phyloP scores from a whole-genome alignment of 2,888 invertebrate species.

The Luperina testacea region DNA sequence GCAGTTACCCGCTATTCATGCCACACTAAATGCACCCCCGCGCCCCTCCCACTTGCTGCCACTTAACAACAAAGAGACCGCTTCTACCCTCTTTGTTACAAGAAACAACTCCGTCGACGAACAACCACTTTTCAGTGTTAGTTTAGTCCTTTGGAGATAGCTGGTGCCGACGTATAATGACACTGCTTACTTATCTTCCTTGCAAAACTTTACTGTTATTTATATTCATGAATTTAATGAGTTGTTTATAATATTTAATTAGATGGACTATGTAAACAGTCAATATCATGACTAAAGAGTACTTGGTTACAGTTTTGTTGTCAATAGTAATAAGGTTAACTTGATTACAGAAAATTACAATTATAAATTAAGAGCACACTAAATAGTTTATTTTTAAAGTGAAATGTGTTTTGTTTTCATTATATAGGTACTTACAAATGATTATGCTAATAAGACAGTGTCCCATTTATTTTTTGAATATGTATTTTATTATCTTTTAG shows the following conservation, averaged over 20 bases:
- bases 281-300: not conserved
- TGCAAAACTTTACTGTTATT: conserved; percentile 22
- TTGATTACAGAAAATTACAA: not conserved
- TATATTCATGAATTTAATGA: conserved; percentile 33
- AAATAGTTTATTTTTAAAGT: not conserved
- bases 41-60: conserved; percentile 78
- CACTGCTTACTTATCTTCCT: conserved; percentile 68
- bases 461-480: not conserved
- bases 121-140: conserved; percentile 84
- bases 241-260: conserved; percentile 11
- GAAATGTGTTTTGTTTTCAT: not conserved
- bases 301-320: conserved; percentile 1
- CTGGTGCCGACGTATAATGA: conserved; percentile 69
- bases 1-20: conserved; percentile 88
- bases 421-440: not conserved
- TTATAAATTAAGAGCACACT: not conserved
- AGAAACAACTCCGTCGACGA: conserved; percentile 84
- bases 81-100: conserved; percentile 88
- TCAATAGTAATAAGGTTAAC: conserved; percentile 1
- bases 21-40: conserved; percentile 85
- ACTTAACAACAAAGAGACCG: conserved; percentile 89
- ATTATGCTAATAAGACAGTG: conserved; percentile 2
- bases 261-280: not conserved
- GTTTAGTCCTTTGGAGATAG: conserved; percentile 78
- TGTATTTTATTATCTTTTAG: conserved; percentile 1